These are phyloP conservation scores for Linnaemya vulpina DNA, from an alignment of 2,888 invertebrate genomes.

Conservation along the genomic window DNA sequence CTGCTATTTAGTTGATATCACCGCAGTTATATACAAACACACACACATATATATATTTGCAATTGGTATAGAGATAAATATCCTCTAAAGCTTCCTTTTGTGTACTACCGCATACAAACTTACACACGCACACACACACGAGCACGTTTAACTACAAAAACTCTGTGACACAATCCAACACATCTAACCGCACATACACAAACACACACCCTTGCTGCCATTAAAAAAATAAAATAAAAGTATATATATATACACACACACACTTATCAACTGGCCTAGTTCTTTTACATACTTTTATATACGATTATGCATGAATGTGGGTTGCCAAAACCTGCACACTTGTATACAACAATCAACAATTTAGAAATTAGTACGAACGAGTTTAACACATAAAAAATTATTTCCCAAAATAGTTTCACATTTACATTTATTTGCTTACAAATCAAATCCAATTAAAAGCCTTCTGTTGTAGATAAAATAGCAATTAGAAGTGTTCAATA, in stretches of 20 bases:
- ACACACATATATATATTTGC: neutral
- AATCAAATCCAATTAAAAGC: constrained; percentile 14
- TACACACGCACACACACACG: constrained; percentile 4
- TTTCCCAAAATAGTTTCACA: constrained; percentile 14
- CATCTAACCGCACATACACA: neutral
- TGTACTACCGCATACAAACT: constrained; percentile 11
- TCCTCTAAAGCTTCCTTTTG: constrained; percentile 49
- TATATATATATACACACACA: neutral
- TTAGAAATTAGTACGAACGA: neutral
- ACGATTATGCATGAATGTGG: neutral
- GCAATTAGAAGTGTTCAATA: neutral
- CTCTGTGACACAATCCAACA: constrained; percentile 15
- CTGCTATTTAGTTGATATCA: constrained; percentile 12
- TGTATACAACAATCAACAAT: constrained; percentile 44
- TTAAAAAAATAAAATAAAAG: too few relatives aligned
- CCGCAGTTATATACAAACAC: neutral
- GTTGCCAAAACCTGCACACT: constrained; percentile 19
- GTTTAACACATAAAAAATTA: neutral
- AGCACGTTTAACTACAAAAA: neutral
- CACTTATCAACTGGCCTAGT: constrained; percentile 12
- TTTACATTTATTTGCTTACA: neutral
- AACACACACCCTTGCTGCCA: neutral
- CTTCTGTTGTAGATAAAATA: neutral
- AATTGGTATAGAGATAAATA: constrained; percentile 67
- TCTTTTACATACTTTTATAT: constrained; percentile 22